These are phyloP conservation scores for Tragulus kanchil DNA, from an alignment of 2,113 vertebrate genomes.

Conservation along the genomic window DNA sequence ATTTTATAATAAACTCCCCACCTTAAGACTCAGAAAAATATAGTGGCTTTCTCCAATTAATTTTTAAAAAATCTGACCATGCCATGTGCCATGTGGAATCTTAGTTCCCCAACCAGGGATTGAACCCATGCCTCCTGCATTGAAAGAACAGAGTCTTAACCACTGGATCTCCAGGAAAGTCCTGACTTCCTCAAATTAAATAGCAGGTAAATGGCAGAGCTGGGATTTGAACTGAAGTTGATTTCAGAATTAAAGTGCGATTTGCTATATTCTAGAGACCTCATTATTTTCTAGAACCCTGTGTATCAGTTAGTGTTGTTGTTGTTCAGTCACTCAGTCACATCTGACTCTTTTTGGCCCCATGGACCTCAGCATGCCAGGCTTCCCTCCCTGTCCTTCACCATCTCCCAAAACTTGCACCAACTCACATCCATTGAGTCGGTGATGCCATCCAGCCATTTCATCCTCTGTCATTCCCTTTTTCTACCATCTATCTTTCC, in stretches of 20 bases:
- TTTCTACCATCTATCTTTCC: no score
- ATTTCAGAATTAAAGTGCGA: conserved; percentile 4
- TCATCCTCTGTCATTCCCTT: no score
- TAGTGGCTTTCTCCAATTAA: not conserved
- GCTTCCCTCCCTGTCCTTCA: no score
- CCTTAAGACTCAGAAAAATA: not conserved
- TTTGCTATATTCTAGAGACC: not conserved
- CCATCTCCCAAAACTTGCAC: no score
- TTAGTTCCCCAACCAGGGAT: not conserved
- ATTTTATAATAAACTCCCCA: not conserved
- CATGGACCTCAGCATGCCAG: no score
- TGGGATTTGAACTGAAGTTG: not conserved
- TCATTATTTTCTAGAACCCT: not conserved
- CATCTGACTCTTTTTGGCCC: no score
- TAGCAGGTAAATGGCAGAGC: not conserved
- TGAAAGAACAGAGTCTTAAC: not conserved
- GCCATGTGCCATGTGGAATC: not conserved
- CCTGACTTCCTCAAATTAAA: not conserved
- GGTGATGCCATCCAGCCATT: no score
- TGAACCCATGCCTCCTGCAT: not conserved
- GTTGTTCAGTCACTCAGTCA: no score
- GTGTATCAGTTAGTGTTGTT: no score
- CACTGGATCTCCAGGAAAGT: not conserved
- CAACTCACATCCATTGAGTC: no score
- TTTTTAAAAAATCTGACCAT: not conserved